Base-by-base conservation (phyloP, 2,113 vertebrate genomes). In the Heloderma charlesbogerti region DNA sequence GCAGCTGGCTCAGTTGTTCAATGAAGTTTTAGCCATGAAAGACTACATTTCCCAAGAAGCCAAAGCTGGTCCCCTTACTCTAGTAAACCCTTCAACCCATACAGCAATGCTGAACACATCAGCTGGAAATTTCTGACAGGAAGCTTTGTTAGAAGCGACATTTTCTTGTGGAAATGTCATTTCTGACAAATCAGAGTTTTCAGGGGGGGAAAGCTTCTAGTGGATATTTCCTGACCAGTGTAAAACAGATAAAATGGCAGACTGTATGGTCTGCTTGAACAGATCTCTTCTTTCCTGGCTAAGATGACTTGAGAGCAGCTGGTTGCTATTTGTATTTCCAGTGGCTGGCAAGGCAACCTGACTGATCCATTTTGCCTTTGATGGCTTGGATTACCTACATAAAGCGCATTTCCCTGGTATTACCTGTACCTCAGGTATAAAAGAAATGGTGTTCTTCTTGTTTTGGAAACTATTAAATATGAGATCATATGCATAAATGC, bases 21-120 rank as follows among this genome's bases (percentile, higher is more conserved):
- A 27, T 87, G 43, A 43, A 16, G 94, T 91, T 93, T 88, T 95
- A 90, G 95, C 78, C 69, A 92, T 96, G 71, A 87, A 88, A 93
- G 94, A 90, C 93, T 93, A 79, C 74, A 92, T 94, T 92, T 86
- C 60, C 83, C 84, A 86, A 79, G 25, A 86, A 77, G 57, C 88
- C 15, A 57, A 8, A 60, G 18, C 48, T 72, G 25, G 31, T 54
- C 13, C 40, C 66, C 88, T 71, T 81, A 7, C 25, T 54, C 22
- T 51, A 69, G 15, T 22, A 86, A 51, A 51, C 37, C 60, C 45
- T 86, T 78, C 74, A 79, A 71, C 37, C 83, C 89, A 79, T 79
- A 29, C 43, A 67, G 34, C 60, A 54, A 86, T 71, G 60, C 79
- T 83, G 48, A 57, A 69, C 18, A 31, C 51, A 43, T 86, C 22